phyloP scores from a whole-genome alignment of 2,888 invertebrate species.

The Plutella xylostella region DNA sequence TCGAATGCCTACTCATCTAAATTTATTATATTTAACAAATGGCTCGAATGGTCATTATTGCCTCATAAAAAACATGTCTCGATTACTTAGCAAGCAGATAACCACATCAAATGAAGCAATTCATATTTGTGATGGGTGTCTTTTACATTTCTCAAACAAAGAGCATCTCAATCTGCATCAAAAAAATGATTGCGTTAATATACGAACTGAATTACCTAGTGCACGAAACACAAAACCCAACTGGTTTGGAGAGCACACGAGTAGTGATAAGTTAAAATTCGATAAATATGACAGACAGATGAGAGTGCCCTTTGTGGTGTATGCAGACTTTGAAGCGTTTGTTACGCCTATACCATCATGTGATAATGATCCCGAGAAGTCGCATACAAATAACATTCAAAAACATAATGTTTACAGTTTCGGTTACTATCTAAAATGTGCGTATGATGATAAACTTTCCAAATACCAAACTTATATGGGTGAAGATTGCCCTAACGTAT shows the following conservation, averaged over 20 bases:
- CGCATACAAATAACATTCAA: constrained; percentile 19
- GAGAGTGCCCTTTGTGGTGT: constrained; percentile 20
- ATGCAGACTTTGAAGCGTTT: constrained; percentile 22
- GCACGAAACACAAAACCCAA: not conserved
- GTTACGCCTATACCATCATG: constrained; percentile 19
- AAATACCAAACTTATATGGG: constrained; percentile 23
- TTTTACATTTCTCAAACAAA: constrained; percentile 12
- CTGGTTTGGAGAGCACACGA: constrained; percentile 3
- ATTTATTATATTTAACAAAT: constrained; percentile 20
- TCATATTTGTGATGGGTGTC: constrained; percentile 17
- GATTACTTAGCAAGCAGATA: constrained; percentile 19
- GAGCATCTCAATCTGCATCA: constrained; percentile 14
- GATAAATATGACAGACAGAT: constrained; percentile 14
- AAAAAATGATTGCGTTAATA: constrained; percentile 15
- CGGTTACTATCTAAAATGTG: constrained; percentile 25
- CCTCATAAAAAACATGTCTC: constrained; percentile 21
- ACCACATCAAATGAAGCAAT: constrained; percentile 9
- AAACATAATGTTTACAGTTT: constrained; percentile 24
- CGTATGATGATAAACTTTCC: constrained; percentile 21
- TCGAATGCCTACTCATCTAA: constrained; percentile 17
- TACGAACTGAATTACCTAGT: constrained; percentile 14
- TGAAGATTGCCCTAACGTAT: constrained; percentile 20
- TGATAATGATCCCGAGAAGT: constrained; percentile 17
- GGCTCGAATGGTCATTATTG: constrained; percentile 19
- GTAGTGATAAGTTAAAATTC: constrained; percentile 16